A percentile compares a stretch with the other conserved stretches of the same genome.
Conservation (phyloP, 2,797 vertebrate species). For the Pteronotus mesoamericanus region DNA sequence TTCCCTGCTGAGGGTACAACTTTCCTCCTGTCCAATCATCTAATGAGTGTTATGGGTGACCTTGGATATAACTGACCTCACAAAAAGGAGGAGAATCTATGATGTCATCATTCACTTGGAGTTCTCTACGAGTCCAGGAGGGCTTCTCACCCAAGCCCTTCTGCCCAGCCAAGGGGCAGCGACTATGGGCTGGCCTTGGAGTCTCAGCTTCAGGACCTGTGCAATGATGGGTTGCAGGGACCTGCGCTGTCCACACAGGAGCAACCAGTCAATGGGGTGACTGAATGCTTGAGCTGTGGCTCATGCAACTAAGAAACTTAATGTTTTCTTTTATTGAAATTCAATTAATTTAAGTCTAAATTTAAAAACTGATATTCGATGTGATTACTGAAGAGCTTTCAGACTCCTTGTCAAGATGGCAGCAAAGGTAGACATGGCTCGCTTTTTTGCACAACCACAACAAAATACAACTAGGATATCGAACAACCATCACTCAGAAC, state of each 20-base stretch:
- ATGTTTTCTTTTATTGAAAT: neutral
- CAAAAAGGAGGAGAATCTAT: neutral
- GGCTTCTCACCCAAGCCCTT: neutral
- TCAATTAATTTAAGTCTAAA: neutral
- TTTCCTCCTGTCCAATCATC: neutral
- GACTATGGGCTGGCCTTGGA: neutral
- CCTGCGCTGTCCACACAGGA: neutral
- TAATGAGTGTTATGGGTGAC: too few species aligned
- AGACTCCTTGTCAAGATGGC: too few species aligned
- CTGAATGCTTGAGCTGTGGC: neutral
- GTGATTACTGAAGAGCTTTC: neutral
- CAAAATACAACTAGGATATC: too few species aligned
- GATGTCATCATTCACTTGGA: neutral
- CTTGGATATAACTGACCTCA: neutral
- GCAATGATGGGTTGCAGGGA: neutral
- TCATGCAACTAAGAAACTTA: neutral
- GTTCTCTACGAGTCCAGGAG: too few species aligned
- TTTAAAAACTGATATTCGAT: neutral
- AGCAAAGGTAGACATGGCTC: too few species aligned
- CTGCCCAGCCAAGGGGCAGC: neutral
- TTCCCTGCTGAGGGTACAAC: rapidly evolving
- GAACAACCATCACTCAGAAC: too few species aligned
- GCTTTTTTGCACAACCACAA: too few species aligned
- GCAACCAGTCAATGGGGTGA: rapidly evolving
- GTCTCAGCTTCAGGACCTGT: neutral